Evolutionary conservation across 2,797 vertebrate genomes (phyloP), one percentile per base, ranked within the genome.

Genomic region (Rhyacichthys aspro): DNA sequence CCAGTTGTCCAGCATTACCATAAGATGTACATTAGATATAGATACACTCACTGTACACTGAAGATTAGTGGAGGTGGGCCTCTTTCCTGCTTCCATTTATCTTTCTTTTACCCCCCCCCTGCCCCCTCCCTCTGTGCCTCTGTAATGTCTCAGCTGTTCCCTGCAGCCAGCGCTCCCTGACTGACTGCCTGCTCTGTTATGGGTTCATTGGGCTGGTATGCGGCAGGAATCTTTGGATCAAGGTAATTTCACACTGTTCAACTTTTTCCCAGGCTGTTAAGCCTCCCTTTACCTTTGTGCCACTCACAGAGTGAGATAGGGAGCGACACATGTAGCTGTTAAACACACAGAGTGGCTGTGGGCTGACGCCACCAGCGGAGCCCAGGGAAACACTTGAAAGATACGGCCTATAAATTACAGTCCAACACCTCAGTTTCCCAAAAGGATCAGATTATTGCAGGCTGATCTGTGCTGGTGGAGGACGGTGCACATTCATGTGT

Each of bases 181-280:
- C 83, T 88, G 83, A 81, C 78, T 84, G 88, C 76, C 70, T 85
- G 82, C 81, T 81, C 88, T 92, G 92, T 93, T 92, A 90, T 93
- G 91, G 92, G 91, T 92, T 93, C 90, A 89, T 86, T 90, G 88
- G 82, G 90, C 91, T 92, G 91, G 92, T 89, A 93, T 93, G 92
- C 85, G 58, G 89, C 89, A 92, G 91, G 91, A 93, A 92, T 94
- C 90, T 92, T 92, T 91, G 89, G 91, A 92, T 92, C 91, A 92
- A 92, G 92, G 90, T 93, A 91, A 92, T 93, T 93, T 93, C 91
- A 93, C 90, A 91, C 88, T 93, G 86, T 92, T 92, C 89, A 86
- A 86, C 84, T 89, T 91, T 91, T 93, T 93, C 92, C 91, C 92
- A 93, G 90, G 90, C 90, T 86, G 91, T 92, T 92, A 90, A 92